Base-by-base conservation (phyloP, 2,797 vertebrate species). In the Malacoctenus gilli region DNA sequence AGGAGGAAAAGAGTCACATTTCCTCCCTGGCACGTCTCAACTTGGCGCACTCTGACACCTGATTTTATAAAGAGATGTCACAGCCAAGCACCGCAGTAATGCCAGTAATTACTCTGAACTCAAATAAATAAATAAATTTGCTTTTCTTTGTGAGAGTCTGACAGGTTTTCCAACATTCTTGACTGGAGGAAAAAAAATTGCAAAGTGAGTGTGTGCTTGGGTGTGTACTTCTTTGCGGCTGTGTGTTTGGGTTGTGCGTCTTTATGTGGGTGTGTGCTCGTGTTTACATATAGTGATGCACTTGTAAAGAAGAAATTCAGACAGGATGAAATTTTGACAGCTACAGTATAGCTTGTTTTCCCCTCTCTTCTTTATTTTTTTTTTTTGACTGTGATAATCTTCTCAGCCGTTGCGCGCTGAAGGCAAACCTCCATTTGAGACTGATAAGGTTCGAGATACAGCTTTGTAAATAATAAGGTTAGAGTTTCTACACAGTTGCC, bases 71-170 rank as follows among this genome's bases (percentile, higher is more conserved):
- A 92, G 89, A 87, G 79, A 83, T 88, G 88, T 92, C 89, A 92
- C 74, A 76, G 85, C 83, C 84, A 75, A 78, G 88, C 83, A 40
- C 75, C 34, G 23, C 50, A 18, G 83, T 89, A 90, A 92, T 85
- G 84, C 84, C 75, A 87, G 73, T 93, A 92, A 93, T 93, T 92
- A 92, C 88, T 92, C 86, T 91, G 89, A 91, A 93, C 87, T 90
- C 84, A 89, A 90, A 92, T 89, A 92, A 92, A 92, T 91, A 92
- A 91, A 92, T 92, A 81, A 88, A 78, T 85, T 78, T 84, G 81
- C 85, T 75, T 86, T 90, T 82, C 86, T 89, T 87, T 88, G 82
- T 90, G 87, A 76, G 82, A 85, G 80, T 81, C 80, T 93, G 92
- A 92, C 92, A 93, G 89, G 74, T 91, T 89, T 90, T 89, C 87